phyloP scores from a whole-genome alignment of 2,888 invertebrate genomes.

The Steinernema hermaphroditum region DNA sequence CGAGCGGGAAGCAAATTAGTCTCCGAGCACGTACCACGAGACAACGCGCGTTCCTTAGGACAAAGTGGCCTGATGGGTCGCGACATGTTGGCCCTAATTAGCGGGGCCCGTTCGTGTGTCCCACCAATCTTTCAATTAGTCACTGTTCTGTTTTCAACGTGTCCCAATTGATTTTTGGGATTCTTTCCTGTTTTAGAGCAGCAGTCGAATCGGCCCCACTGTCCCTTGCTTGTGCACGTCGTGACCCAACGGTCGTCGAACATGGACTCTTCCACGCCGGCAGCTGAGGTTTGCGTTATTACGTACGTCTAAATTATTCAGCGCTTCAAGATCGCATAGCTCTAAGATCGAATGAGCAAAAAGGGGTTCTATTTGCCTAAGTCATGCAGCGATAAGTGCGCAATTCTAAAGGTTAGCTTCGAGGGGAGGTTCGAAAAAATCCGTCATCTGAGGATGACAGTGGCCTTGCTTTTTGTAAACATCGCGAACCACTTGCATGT shows the following conservation, averaged over 20 bases:
- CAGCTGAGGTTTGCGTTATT: constrained; percentile 4
- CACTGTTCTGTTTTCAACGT: constrained; percentile 20
- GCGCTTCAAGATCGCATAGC: too few species aligned
- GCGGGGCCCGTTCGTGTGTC: background rate
- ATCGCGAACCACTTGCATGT: too few species aligned
- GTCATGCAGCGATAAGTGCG: too few species aligned
- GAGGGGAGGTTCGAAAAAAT: too few species aligned
- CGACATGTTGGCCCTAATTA: constrained; percentile 23
- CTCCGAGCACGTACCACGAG: background rate
- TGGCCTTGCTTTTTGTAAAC: too few species aligned
- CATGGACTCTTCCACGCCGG: constrained; percentile 4
- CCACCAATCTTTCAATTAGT: constrained; percentile 13
- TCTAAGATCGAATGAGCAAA: too few species aligned
- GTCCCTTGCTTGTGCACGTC: background rate
- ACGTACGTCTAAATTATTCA: background rate
- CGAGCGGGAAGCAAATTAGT: background rate
- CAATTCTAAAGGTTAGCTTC: too few species aligned
- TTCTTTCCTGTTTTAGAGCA: background rate
- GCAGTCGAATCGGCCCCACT: background rate
- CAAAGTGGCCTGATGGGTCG: constrained; percentile 21
- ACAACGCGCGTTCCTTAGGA: background rate
- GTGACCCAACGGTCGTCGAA: background rate
- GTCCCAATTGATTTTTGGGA: constrained; percentile 21
- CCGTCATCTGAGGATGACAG: too few species aligned
- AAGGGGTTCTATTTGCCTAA: too few species aligned